These are phyloP conservation scores for Ornithoptera priamus DNA, from an alignment of 2,888 invertebrate species.

Conservation along the genomic window DNA sequence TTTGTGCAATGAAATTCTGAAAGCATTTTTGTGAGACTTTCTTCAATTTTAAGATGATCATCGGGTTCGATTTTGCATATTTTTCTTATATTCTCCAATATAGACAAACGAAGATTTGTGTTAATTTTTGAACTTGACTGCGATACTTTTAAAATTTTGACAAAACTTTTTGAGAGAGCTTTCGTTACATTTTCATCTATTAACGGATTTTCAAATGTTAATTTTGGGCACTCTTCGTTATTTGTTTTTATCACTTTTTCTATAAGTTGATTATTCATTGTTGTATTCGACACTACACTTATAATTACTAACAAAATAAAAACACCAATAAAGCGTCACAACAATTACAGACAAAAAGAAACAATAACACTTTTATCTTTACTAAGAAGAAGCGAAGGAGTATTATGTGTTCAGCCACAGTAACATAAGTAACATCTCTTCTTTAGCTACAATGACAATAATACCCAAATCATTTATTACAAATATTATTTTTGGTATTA, in stretches of 20 bases:
- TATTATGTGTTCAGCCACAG: too few relatives aligned
- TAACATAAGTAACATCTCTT: too few relatives aligned
- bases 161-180: slow-evolving; percentile 60
- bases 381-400: too few relatives aligned
- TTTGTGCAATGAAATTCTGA: slow-evolving; percentile 47
- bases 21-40: slow-evolving; percentile 49
- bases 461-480: too few relatives aligned
- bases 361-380: too few relatives aligned
- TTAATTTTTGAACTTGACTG: slow-evolving; percentile 50
- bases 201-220: slow-evolving; percentile 59
- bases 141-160: slow-evolving; percentile 57
- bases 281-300: slow-evolving; percentile 21
- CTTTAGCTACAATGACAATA: too few relatives aligned
- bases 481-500: too few relatives aligned
- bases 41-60: slow-evolving; percentile 54
- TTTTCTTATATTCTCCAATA: slow-evolving; percentile 60
- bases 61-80: slow-evolving; percentile 55
- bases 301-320: too few relatives aligned
- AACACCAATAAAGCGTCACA: too few relatives aligned
- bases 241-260: slow-evolving; percentile 57
- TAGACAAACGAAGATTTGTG: slow-evolving; percentile 52
- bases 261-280: slow-evolving; percentile 61
- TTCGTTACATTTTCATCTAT: slow-evolving; percentile 59
- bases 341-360: too few relatives aligned
- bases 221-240: slow-evolving; percentile 50